These are phyloP conservation scores for Sialis lutaria DNA, from an alignment of 2,888 invertebrate species.

Conservation along the genomic window DNA sequence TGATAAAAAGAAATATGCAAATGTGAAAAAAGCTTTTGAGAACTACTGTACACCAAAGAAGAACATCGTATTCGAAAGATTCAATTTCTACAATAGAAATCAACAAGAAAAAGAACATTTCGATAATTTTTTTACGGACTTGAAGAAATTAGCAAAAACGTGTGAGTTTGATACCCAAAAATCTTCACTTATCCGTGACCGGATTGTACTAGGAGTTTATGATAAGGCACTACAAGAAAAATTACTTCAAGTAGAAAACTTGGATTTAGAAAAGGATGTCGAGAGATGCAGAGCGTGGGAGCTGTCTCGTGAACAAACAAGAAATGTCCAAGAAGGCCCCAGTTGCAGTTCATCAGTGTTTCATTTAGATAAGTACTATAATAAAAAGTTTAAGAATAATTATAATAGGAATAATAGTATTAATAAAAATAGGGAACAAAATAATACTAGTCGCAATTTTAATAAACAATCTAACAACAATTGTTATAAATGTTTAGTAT, in stretches of 20 bases:
- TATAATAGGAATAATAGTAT: too few species aligned
- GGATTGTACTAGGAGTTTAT: constrained; percentile 10
- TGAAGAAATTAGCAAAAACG: constrained; percentile 10
- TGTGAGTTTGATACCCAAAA: constrained; percentile 11
- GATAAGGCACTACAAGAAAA: constrained; percentile 10
- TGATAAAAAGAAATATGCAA: too few species aligned
- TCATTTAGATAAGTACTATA: not conserved
- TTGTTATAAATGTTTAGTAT: too few species aligned
- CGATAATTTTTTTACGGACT: constrained; percentile 11
- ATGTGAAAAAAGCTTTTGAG: too few species aligned
- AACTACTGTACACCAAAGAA: too few species aligned
- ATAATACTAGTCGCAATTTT: too few species aligned
- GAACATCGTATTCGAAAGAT: too few species aligned
- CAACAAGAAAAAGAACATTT: constrained; percentile 3
- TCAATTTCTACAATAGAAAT: too few species aligned
- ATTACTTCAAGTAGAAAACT: constrained; percentile 6
- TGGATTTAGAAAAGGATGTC: not conserved
- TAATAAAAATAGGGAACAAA: not conserved
- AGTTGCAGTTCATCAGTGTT: too few species aligned
- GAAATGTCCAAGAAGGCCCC: constrained; percentile 11
- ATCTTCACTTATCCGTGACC: constrained; percentile 8
- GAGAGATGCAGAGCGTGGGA: not conserved
- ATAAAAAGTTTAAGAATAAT: not conserved
- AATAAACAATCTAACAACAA: too few species aligned
- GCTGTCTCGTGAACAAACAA: constrained; percentile 12